A percentile compares a stretch with the other conserved stretches of the same genome.
Evolutionary conservation across 2,797 vertebrate genomes (phyloP).

Genomic region (Fratercula arctica): DNA sequence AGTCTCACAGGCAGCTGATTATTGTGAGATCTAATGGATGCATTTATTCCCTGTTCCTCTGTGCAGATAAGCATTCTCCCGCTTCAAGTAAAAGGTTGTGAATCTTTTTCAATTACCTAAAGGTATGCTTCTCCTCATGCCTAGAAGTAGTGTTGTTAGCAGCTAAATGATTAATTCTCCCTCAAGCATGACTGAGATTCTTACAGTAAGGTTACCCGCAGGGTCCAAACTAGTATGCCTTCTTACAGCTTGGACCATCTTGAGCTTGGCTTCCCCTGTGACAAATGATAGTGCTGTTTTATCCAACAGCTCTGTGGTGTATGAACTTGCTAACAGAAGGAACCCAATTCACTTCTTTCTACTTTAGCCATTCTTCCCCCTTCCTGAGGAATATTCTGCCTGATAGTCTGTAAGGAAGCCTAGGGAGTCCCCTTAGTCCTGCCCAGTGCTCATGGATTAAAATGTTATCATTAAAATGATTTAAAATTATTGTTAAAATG

Average conservation of each 20-base stretch:
- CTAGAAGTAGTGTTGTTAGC: not conserved
- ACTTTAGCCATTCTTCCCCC: not conserved
- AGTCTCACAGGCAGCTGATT: not conserved
- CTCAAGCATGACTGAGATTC: not conserved
- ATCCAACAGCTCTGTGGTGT: not conserved
- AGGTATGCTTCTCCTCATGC: not conserved
- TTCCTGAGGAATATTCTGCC: not conserved
- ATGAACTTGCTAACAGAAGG: not conserved
- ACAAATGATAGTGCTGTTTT: not conserved
- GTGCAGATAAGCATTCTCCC: not conserved
- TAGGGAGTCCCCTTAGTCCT: not conserved
- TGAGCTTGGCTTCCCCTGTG: not conserved
- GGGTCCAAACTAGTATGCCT: not conserved
- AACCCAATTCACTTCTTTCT: not conserved
- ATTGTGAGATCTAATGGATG: not conserved
- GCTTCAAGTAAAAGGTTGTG: not conserved
- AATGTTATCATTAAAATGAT: not conserved
- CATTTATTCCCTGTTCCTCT: not conserved
- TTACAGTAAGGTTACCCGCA: not conserved
- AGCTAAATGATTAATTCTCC: conserved; percentile 12
- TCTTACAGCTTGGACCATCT: not conserved
- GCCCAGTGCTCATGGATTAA: not conserved
- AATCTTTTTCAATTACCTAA: not conserved
- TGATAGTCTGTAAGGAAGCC: not conserved
- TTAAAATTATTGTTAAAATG: not conserved